Conservation (phyloP, 2,797 vertebrate genomes). For the Okamejei kenojei region DNA sequence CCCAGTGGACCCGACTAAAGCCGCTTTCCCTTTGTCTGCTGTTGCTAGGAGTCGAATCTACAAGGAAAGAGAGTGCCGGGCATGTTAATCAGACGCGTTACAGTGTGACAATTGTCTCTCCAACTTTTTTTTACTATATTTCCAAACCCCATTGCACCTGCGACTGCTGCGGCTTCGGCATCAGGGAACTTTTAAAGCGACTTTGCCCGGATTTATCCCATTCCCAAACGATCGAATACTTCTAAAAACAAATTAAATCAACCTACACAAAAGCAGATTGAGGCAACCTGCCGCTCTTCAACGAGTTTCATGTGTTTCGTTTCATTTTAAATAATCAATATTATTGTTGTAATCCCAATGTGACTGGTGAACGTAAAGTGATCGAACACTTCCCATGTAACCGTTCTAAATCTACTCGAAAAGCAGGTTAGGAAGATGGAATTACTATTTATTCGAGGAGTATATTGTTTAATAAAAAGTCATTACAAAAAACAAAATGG, state of each 20-base stretch:
- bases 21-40: conserved; percentile 64
- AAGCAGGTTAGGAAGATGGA: not conserved
- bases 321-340: not conserved
- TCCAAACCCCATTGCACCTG: conserved; percentile 26
- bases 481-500: not conserved
- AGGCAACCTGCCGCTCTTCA: not conserved
- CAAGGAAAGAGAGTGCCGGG: conserved; percentile 60
- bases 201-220: not conserved
- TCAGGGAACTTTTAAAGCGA: not conserved
- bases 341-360: not conserved
- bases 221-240: not conserved
- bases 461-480: not conserved
- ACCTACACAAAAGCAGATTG: not conserved
- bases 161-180: not conserved
- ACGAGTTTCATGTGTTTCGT: not conserved
- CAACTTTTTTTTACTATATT: conserved; percentile 41
- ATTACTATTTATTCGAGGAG: not conserved
- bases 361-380: not conserved
- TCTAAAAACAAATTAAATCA: not conserved
- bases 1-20: conserved; percentile 57
- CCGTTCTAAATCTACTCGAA: not conserved
- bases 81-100: conserved; percentile 71
- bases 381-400: not conserved
- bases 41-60: conserved; percentile 68
- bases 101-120: conserved; percentile 58